Evolutionary conservation across 1,140 invertebrate genomes (phyloP), one percentile per base, ranked within the genome.

Genomic region (Megalonaias nervosa): DNA sequence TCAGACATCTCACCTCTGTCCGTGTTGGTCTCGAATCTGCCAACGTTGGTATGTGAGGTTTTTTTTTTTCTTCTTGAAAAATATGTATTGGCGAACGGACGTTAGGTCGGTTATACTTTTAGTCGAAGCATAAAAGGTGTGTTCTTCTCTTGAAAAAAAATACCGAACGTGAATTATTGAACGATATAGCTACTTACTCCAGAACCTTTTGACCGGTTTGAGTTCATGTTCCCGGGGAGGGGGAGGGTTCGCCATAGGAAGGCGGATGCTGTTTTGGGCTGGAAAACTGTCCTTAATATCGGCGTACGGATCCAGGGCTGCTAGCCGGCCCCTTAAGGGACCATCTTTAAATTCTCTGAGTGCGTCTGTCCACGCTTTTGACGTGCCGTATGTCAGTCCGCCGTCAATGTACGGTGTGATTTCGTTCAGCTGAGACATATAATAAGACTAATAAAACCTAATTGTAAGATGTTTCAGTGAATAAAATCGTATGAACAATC

Each of bases 401-500:
- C 93, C 93, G 84, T 94, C 93, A 56, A 94, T 86, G 85, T 90
- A 94, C 14, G 93, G 92, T 14, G 93, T 94, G 57, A 93, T 93
- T 86, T 93, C 92, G 83, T 94, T 94, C 56, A 94, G 83, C 93
- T 94, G 79, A 17, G 62, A 21, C 12, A 62, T n/a, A 58, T 5
- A 62, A 67, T 26, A 31, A 31, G 26, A 31, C 4, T 31, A 31
- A 31, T 31, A 4, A 31, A 31, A 31, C 26, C 26, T 31, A 31
- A 31, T 31, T 31, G 26, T 31, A 2, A 31, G 26, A 31, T 3
- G 26, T 31, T 31, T 2, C 2, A 31, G 26, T 31, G 26, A 31
- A 31, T 31, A 31, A 31, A 31, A 4, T 31, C 26, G 26, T 31
- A 31, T 2, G 26, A 31, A 31, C 26, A 31, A n/a, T 31, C 26